phyloP scores from a whole-genome alignment of 2,113 vertebrate genomes.

The Alethe diademata region DNA sequence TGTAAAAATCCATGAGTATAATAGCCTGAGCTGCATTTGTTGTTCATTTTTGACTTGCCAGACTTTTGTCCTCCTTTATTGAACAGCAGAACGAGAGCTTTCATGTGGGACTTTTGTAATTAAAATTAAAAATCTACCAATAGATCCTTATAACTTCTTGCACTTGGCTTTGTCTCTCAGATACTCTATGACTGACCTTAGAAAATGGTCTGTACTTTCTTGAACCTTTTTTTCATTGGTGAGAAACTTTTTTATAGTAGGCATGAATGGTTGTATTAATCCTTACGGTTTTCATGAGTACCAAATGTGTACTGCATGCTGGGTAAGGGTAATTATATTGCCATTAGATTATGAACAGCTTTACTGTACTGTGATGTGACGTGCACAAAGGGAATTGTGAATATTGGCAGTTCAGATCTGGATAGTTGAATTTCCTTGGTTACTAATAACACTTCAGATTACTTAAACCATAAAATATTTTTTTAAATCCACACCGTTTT shows the following conservation, averaged over 20 bases:
- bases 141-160: not conserved
- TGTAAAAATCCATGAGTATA: not conserved
- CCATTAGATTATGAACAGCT: not conserved
- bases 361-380: not conserved
- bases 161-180: not conserved
- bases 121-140: not conserved
- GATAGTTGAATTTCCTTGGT: not conserved
- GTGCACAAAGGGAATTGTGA: not conserved
- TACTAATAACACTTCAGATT: not conserved
- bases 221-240: not conserved
- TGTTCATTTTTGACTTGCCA: not conserved
- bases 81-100: not conserved
- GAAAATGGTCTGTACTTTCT: not conserved
- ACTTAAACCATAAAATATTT: not conserved
- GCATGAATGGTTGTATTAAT: not conserved
- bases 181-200: not conserved
- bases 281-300: not conserved
- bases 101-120: not conserved
- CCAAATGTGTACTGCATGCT: not conserved
- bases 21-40: not conserved
- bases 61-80: not conserved
- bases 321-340: constrained; percentile 8
- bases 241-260: not conserved
- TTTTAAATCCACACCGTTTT: not conserved
- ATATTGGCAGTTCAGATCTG: not conserved